Conservation (phyloP, 2,888 invertebrate genomes). For the Apamea crenata region DNA sequence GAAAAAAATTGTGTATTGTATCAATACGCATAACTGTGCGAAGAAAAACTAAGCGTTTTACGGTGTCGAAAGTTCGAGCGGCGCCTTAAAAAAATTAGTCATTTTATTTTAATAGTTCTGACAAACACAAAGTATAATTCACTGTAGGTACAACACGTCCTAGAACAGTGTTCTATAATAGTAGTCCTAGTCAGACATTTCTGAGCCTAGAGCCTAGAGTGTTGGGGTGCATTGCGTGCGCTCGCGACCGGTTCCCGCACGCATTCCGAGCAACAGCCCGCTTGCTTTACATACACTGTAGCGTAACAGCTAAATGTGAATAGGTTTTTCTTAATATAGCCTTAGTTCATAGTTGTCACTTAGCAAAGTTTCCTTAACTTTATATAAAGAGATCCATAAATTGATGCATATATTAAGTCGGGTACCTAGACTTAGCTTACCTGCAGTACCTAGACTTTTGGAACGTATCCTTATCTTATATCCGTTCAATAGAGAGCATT, state of each 20-base stretch:
- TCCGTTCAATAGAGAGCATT: background rate
- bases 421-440: background rate
- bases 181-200: slow-evolving; percentile 38
- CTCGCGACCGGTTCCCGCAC: slow-evolving; percentile 64
- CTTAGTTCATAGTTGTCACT: background rate
- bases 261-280: slow-evolving; percentile 59
- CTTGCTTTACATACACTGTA: slow-evolving; percentile 26
- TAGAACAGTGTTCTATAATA: slow-evolving; percentile 25
- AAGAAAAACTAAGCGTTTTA: background rate
- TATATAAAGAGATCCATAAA: background rate
- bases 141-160: background rate
- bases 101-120: background rate
- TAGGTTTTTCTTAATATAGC: background rate
- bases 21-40: background rate
- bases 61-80: background rate
- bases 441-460: background rate
- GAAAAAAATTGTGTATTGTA: too few relatives aligned
- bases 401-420: background rate
- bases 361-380: background rate
- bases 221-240: slow-evolving; percentile 55
- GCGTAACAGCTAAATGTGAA: slow-evolving; percentile 7
- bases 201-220: slow-evolving; percentile 58
- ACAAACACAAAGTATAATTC: background rate
- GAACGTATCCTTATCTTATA: background rate
- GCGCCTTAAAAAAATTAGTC: background rate